phyloP scores from a whole-genome alignment of 2,113 vertebrate genomes.

The Syngnathus scovelli region DNA sequence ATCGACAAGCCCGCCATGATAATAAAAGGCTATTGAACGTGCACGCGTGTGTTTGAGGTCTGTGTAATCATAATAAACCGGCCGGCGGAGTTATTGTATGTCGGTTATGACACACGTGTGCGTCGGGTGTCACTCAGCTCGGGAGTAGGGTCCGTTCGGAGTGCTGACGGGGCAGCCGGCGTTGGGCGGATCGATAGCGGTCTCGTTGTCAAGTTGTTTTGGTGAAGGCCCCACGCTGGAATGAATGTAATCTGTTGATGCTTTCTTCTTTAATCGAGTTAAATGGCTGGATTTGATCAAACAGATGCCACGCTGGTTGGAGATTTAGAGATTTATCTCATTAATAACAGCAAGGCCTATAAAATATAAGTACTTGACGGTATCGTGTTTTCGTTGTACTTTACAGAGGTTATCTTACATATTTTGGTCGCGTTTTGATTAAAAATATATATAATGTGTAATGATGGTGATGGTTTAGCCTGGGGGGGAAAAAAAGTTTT shows the following conservation, averaged over 20 bases:
- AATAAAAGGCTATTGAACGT: slow-evolving; percentile 4
- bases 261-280: background rate
- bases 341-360: background rate
- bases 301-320: background rate
- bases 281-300: background rate
- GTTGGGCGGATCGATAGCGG: slow-evolving; percentile 19
- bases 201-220: slow-evolving; percentile 4
- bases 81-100: background rate
- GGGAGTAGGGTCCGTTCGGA: slow-evolving; percentile 11
- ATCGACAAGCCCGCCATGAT: background rate
- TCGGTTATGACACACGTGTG: slow-evolving; percentile 3
- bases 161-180: slow-evolving; percentile 13
- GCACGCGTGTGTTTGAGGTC: background rate
- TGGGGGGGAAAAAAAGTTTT: background rate
- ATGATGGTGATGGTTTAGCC: background rate
- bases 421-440: background rate
- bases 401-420: background rate
- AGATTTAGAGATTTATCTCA: background rate
- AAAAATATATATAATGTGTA: background rate
- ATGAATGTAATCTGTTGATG: background rate
- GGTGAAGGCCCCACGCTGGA: background rate
- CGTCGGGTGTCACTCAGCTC: slow-evolving; percentile 17
- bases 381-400: background rate
- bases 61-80: slow-evolving; percentile 4
- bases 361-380: background rate